These are phyloP conservation scores for Galeopterus variegatus DNA, from an alignment of 2,113 vertebrate genomes.

Conservation along the genomic window DNA sequence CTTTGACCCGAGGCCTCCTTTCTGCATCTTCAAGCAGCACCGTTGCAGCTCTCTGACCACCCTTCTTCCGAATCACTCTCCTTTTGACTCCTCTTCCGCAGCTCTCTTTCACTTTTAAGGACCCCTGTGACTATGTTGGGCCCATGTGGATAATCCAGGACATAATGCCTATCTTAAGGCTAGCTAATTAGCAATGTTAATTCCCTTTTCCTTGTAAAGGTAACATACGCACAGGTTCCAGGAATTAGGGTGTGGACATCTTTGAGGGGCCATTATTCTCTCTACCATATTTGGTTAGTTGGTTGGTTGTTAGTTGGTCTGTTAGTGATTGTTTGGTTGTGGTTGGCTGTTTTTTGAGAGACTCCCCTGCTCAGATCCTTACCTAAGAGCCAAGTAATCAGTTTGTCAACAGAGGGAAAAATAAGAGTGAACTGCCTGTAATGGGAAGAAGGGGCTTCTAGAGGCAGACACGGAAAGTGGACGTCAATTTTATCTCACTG, in stretches of 20 bases:
- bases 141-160: neutral
- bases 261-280: neutral
- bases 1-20: neutral
- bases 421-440: neutral
- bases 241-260: neutral
- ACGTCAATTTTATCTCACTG: neutral
- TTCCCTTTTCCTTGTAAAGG: neutral
- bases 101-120: neutral
- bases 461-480: neutral
- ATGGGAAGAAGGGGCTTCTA: neutral
- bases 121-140: neutral
- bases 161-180: neutral
- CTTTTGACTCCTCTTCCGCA: neutral
- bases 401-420: neutral
- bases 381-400: neutral
- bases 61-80: neutral
- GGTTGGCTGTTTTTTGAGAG: conserved; percentile 1
- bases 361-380: neutral
- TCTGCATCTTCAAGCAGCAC: neutral
- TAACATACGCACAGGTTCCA: neutral
- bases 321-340: neutral
- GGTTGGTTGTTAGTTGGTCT: neutral
- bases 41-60: neutral
- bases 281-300: neutral
- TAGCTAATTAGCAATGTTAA: neutral